Base-by-base conservation (phyloP, 2,888 invertebrate species). In the Coelinius sp. region DNA sequence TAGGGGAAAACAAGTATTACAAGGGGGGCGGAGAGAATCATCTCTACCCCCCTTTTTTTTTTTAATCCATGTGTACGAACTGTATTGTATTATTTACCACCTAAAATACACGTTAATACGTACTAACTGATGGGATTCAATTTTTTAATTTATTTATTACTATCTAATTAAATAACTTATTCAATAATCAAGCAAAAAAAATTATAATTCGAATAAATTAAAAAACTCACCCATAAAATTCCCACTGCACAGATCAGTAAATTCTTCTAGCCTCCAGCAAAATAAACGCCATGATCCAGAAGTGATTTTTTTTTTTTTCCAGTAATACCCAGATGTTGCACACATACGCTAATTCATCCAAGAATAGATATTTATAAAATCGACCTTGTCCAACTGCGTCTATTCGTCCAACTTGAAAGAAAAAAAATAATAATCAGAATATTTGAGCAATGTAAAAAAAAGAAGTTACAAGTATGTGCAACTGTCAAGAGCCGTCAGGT, bases 401-500 rank as follows among this genome's bases (percentile, higher is more conserved):
- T 52, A 0, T 24, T 0, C 12, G 24, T 8, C 38, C 41, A 41
- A 41, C 6, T 10, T 5, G 41, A n/a, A 41, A 5, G 41, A 41
- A 41, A 41, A 41, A 46, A 49, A 20, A 17, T 31, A 31, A 31
- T 6, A 31, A 31, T 31, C 31, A 31, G 31, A 25, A 67, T 52
- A 46, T 44, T 64, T n/a, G n/a, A n/a, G n/a, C n/a, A n/a, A n/a
- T n/a, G n/a, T n/a, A 69, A 72, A 67, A 25, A 44, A 38, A 67
- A 46, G 64, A 64, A 63, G 52, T 59, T 56, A 67, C 66, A 68
- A 46, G 31, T 31, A 70, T 14, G 10, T 10, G 17, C n/a, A 35
- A 41, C 52, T 69, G 80, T 80, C 76, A 81, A 78, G 79, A 75
- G 78, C 77, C 75, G 83, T 85, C 85, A 85, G 85, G 85, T 86